phyloP scores from a whole-genome alignment of 2,888 invertebrate genomes.

The Tachina lurida region DNA sequence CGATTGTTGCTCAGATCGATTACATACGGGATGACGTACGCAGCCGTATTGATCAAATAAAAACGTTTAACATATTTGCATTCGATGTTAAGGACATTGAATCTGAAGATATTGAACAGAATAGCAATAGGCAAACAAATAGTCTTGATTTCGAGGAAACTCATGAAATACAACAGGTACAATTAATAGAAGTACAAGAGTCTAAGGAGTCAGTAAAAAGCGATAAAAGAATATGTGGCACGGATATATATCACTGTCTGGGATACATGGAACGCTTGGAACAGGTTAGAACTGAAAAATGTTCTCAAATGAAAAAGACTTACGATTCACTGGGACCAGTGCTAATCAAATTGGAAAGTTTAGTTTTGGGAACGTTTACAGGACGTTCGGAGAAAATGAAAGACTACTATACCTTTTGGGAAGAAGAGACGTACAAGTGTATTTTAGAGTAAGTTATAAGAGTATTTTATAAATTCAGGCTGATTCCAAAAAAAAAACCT shows the following conservation, averaged over 20 bases:
- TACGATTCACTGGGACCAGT: conserved; percentile 92
- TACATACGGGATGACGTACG: conserved; percentile 87
- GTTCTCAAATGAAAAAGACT: conserved; percentile 87
- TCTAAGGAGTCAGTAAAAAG: conserved; percentile 57
- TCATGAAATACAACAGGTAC: background rate
- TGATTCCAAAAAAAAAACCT: background rate
- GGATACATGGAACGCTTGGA: conserved; percentile 89
- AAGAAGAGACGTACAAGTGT: conserved; percentile 89
- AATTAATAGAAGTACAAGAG: conserved; percentile 66
- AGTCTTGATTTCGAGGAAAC: background rate
- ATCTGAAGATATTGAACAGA: background rate
- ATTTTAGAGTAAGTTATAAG: conserved; percentile 84
- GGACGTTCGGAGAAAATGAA: conserved; percentile 89
- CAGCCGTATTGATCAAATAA: conserved; percentile 84
- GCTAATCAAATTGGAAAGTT: conserved; percentile 92
- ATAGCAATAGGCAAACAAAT: background rate
- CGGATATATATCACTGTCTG: conserved; percentile 76
- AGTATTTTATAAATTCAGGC: background rate
- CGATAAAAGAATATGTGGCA: conserved; percentile 74
- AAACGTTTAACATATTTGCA: conserved; percentile 84
- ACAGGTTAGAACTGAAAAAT: conserved; percentile 87
- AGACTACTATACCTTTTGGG: conserved; percentile 92
- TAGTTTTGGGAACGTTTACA: conserved; percentile 91
- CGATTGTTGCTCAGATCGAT: conserved; percentile 87
- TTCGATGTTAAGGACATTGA: conserved; percentile 71